Base-by-base conservation (phyloP, 2,797 vertebrate genomes). In the Geotria australis region DNA sequence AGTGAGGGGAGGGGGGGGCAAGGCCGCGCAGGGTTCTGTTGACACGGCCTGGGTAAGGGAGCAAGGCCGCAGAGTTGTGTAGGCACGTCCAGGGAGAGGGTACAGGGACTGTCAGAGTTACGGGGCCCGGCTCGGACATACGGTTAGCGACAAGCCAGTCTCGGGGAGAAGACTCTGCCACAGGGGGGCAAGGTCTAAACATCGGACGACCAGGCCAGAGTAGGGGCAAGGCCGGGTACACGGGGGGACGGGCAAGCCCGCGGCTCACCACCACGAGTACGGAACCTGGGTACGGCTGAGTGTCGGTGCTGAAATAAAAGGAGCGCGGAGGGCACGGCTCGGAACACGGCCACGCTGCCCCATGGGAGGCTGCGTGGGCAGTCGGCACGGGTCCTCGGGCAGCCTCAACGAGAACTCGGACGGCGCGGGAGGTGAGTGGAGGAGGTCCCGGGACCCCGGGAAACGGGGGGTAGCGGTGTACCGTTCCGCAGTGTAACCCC, bases 321-420 rank as follows among this genome's bases (percentile, higher is more conserved):
- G 24, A 38, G 38, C 24, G 5, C 24, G 24, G 24, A 3, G 24
- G 24, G 24, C 24, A 38, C 24, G 24, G 24, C 24, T 38, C 24
- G 24, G 24, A 24, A 24, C 24, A 38, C 24, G 24, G 24, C 24
- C 24, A 38, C 24, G 38, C 24, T 38, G 24, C 5, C 24, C 80
- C 83, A 89, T 89, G 85, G 83, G 85, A 78, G 85, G 83, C 78
- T 91, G 85, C 79, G 85, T 91, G 74, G 85, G 85, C 76, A 83
- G 81, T 75, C 85, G 88, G 73, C 85, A 89, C 76, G 84, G 88
- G 73, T 93, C 85, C 66, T 84, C 85, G 66, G 85, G 85, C 76
- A 91, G 85, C 77, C 76, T 91, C 66, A 89, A 89, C 78, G 85
- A 93, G 72, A 91, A 85, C 73, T 91, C 85, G 62, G 85, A 89